phyloP scores from a whole-genome alignment of 2,113 vertebrate genomes.

The Phocoena sinus region DNA sequence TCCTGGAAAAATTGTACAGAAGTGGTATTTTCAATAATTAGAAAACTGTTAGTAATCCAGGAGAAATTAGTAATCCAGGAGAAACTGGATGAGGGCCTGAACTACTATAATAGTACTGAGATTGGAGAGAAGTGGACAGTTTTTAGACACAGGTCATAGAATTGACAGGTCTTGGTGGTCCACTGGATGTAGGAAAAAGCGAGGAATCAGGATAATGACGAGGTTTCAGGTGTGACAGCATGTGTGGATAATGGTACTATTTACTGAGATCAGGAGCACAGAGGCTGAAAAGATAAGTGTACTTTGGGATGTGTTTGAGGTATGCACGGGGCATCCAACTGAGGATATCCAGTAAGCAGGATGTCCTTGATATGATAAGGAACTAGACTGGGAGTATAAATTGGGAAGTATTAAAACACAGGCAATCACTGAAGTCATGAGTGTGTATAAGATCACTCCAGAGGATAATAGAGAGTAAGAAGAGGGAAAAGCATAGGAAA shows the following conservation, averaged over 20 bases:
- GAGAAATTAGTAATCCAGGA: background rate
- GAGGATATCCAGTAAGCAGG: background rate
- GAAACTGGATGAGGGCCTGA: background rate
- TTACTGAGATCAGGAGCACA: background rate
- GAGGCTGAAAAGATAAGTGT: background rate
- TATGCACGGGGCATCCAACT: background rate
- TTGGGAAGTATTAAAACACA: background rate
- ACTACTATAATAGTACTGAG: background rate
- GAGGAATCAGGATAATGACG: background rate
- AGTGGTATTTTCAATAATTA: constrained; percentile 10
- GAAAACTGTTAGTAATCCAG: background rate
- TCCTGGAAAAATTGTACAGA: background rate
- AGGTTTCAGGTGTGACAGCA: background rate
- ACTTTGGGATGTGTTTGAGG: background rate
- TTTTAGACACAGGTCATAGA: background rate
- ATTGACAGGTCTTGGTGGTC: background rate
- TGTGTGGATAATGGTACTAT: background rate
- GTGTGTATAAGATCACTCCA: background rate
- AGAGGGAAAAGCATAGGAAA: background rate
- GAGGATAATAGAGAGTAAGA: background rate
- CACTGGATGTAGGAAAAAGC: background rate
- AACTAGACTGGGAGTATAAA: background rate
- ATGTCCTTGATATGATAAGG: background rate
- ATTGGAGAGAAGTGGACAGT: background rate
- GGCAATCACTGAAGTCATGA: background rate